Evolutionary conservation across 2,113 vertebrate genomes (phyloP).

Genomic region (Myrmecophaga tridactyla): DNA sequence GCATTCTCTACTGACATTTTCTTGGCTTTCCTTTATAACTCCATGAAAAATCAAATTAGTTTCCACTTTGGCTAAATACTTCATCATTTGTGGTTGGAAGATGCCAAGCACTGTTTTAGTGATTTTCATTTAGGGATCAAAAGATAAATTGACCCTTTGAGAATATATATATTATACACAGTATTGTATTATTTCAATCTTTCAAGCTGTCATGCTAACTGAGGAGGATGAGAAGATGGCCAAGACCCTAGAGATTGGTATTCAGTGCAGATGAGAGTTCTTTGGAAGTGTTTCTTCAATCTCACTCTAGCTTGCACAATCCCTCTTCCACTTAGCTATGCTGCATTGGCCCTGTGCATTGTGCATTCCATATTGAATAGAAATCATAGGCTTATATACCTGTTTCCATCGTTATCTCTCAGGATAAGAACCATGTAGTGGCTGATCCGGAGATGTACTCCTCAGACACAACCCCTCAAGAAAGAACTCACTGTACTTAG

Average conservation of each 20-base stretch:
- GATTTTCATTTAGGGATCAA: conserved; percentile 61
- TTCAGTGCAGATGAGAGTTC: not conserved
- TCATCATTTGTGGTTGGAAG: conserved; percentile 64
- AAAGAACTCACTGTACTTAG: not conserved
- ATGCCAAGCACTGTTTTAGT: conserved; percentile 61
- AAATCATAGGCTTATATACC: not conserved
- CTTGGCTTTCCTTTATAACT: conserved; percentile 62
- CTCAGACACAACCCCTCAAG: not conserved
- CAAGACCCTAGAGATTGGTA: not conserved
- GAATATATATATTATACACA: conserved; percentile 1
- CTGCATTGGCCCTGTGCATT: not conserved
- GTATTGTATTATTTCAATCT: not conserved
- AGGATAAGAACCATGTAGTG: not conserved
- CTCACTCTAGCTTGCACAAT: not conserved
- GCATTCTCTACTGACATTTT: conserved; percentile 59
- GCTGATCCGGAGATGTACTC: not conserved
- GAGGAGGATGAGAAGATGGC: not conserved
- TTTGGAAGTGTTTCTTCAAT: not conserved
- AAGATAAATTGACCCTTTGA: conserved; percentile 59
- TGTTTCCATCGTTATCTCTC: not conserved
- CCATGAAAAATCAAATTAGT: conserved; percentile 72
- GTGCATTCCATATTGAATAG: not conserved
- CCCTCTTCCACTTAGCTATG: not conserved
- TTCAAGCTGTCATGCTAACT: conserved; percentile 4
- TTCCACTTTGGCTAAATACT: conserved; percentile 69